Conservation (phyloP, 2,888 invertebrate genomes). For the Xestoiulus laeticollis region DNA sequence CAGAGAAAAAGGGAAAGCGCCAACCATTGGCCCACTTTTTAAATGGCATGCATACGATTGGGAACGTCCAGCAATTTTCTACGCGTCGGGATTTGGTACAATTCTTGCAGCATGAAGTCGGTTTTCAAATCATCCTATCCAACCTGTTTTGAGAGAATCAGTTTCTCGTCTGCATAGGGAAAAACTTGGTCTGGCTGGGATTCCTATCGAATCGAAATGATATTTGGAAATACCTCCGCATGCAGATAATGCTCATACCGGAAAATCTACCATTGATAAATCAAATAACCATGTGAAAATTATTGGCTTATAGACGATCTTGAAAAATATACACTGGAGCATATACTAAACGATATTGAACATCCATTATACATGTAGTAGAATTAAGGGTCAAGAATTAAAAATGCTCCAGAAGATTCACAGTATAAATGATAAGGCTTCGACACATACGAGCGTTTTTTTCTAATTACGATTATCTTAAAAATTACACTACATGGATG, state of each 20-base stretch:
- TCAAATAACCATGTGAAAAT: neutral
- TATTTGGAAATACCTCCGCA: neutral
- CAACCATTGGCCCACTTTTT: conserved; percentile 1
- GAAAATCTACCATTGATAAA: neutral
- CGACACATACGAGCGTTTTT: too few species aligned
- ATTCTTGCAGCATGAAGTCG: neutral
- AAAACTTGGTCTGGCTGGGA: neutral
- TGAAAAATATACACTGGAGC: neutral
- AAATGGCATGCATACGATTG: neutral
- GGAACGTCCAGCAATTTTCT: conserved; percentile 19
- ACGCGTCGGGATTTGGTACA: conserved; percentile 8
- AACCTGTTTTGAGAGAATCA: neutral
- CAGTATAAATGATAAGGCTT: too few species aligned
- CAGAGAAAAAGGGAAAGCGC: conserved; percentile 15
- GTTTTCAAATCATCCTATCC: neutral
- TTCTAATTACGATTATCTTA: neutral
- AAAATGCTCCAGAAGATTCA: too few species aligned
- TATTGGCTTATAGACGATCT: neutral
- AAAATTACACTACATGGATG: too few species aligned
- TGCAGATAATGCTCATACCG: neutral
- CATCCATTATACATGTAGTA: neutral
- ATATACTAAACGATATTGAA: neutral
- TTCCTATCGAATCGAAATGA: neutral
- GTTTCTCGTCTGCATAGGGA: too few species aligned
- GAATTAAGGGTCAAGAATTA: too few species aligned